Evolutionary conservation across 2,888 invertebrate genomes (phyloP).

Genomic region (Candidula unifasciata): DNA sequence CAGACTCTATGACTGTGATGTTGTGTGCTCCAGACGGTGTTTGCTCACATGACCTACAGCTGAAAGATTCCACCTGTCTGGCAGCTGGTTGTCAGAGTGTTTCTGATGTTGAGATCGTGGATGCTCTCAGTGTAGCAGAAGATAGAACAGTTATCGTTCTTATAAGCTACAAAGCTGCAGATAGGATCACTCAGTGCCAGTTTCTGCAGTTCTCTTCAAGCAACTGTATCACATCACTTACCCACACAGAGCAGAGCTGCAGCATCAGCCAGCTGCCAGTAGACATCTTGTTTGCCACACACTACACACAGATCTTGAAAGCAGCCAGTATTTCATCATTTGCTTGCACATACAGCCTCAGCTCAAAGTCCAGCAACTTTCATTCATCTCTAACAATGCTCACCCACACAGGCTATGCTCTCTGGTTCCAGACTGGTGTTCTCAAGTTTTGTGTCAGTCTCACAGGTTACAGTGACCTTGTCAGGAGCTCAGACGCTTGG

Average conservation of each 20-base stretch:
- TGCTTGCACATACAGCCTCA: background rate
- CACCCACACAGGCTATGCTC: conserved; percentile 29
- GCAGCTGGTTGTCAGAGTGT: background rate
- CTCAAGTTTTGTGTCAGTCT: background rate
- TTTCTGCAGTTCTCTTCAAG: conserved; percentile 12
- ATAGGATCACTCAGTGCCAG: background rate
- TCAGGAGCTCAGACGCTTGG: background rate
- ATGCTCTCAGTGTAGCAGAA: background rate
- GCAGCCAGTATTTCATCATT: background rate
- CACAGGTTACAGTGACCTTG: background rate
- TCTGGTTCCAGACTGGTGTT: conserved; percentile 4
- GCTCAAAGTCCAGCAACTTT: background rate
- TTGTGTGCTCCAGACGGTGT: background rate
- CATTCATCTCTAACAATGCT: background rate
- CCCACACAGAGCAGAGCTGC: background rate
- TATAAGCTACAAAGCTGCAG: background rate
- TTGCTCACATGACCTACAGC: background rate
- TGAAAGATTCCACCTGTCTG: conserved; percentile 10
- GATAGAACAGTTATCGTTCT: conserved; percentile 2
- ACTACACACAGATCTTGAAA: conserved; percentile 17
- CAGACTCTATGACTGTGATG: background rate
- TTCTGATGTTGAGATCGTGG: conserved; percentile 23
- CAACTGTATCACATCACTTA: background rate
- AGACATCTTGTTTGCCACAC: background rate
- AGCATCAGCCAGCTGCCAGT: background rate